These are phyloP conservation scores for Heloderma charlesbogerti DNA, from an alignment of 2,113 vertebrate species.

Conservation along the genomic window DNA sequence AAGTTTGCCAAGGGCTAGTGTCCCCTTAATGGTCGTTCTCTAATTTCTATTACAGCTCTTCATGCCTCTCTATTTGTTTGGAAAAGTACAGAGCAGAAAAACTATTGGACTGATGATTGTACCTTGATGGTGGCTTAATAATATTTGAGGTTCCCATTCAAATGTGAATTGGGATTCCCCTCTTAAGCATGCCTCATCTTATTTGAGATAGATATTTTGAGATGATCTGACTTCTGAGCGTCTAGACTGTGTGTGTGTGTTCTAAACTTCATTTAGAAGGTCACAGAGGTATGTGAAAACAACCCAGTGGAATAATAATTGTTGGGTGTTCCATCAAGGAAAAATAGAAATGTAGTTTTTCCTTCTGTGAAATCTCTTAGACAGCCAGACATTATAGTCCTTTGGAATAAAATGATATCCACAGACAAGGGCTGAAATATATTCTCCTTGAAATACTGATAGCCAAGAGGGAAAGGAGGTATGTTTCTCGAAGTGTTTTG, in stretches of 20 bases:
- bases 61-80: not conserved
- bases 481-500: not conserved
- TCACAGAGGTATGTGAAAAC: not conserved
- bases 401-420: not conserved
- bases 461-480: fast-evolving
- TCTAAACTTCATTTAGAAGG: not conserved
- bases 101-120: not conserved
- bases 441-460: not conserved
- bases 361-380: not conserved
- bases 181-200: not conserved
- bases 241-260: no score
- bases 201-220: not conserved
- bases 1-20: constrained; percentile 15
- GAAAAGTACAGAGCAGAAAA: not conserved
- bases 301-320: not conserved
- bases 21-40: not conserved
- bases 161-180: not conserved
- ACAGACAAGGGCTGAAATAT: not conserved
- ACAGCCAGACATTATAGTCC: constrained; percentile 1
- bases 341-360: not conserved
- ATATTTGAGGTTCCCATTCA: not conserved
- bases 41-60: not conserved
- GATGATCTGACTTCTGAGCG: not conserved
- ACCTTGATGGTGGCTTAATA: not conserved
- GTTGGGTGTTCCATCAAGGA: not conserved